A percentile compares a stretch with the other conserved stretches of the same genome.
Evolutionary conservation across 2,888 invertebrate species (phyloP).

Genomic region (Lasioglossum leucozonium): DNA sequence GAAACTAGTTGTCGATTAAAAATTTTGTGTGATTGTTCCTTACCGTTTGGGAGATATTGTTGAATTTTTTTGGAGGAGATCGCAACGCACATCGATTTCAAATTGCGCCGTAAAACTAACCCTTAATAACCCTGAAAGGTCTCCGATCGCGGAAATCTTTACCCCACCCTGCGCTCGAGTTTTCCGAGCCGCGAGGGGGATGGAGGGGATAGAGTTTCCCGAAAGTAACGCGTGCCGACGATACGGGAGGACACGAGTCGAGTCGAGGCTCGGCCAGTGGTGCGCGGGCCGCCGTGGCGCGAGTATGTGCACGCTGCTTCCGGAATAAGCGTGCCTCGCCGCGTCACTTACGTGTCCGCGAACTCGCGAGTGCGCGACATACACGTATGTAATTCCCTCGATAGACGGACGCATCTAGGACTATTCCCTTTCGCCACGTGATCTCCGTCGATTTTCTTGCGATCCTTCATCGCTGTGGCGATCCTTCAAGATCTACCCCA

Average conservation of each 20-base stretch:
- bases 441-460: not conserved
- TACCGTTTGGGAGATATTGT: not conserved
- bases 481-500: not conserved
- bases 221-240: constrained; percentile 55
- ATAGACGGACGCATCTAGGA: not conserved
- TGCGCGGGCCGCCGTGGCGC: constrained; percentile 81
- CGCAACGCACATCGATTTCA: too few species aligned
- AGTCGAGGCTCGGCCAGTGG: constrained; percentile 79
- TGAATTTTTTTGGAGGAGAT: not conserved
- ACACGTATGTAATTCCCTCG: not conserved
- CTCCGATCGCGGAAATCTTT: not conserved
- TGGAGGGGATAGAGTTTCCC: constrained; percentile 9
- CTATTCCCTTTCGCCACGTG: not conserved
- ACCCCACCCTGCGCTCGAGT: not conserved
- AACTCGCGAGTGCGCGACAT: not conserved
- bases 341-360: not conserved
- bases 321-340: not conserved
- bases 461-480: not conserved
- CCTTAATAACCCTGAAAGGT: not conserved
- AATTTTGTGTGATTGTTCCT: not conserved
- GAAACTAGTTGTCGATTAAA: rapidly evolving
- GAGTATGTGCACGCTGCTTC: constrained; percentile 71
- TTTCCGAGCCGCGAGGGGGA: not conserved
- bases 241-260: constrained; percentile 19
- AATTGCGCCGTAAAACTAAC: not conserved